Conservation (phyloP, 2,113 vertebrate genomes). For the Apistogramma diplotaenia region DNA sequence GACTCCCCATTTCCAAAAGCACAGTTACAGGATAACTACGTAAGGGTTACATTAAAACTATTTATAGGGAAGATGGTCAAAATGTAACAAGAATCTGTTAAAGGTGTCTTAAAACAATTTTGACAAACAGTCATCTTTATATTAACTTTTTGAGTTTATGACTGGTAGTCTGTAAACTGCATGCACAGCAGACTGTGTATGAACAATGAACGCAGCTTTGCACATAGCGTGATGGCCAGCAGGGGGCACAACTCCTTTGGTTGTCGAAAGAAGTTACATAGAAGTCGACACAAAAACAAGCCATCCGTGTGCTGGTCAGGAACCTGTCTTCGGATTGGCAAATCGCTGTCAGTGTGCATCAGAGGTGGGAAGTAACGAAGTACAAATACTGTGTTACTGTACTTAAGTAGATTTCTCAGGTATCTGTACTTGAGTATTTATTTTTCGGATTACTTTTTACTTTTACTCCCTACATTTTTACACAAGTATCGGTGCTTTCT, state of each 20-base stretch:
- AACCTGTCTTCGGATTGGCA: not conserved
- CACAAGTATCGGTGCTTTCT: too few species aligned
- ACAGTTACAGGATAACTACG: not conserved
- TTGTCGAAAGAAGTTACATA: not conserved
- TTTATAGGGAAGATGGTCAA: not conserved
- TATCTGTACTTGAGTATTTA: too few species aligned
- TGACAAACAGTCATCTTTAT: not conserved
- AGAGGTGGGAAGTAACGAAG: too few species aligned
- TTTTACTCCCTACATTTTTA: too few species aligned
- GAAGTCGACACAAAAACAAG: not conserved
- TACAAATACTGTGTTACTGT: too few species aligned
- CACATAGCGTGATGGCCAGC: not conserved
- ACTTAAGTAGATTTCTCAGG: too few species aligned
- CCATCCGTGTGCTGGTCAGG: not conserved
- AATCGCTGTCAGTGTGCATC: too few species aligned
- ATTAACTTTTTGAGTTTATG: not conserved
- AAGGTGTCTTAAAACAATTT: not conserved
- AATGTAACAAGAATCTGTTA: not conserved
- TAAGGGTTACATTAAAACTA: not conserved
- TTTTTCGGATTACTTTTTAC: too few species aligned
- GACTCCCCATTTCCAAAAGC: not conserved
- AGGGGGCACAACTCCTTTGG: not conserved
- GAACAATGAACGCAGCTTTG: not conserved
- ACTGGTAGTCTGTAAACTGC: rapidly evolving
- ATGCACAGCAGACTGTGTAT: not conserved